These are phyloP conservation scores for Ianthella basta DNA, from an alignment of 37 sponge, comb jelly and placozoan species.

Conservation along the genomic window DNA sequence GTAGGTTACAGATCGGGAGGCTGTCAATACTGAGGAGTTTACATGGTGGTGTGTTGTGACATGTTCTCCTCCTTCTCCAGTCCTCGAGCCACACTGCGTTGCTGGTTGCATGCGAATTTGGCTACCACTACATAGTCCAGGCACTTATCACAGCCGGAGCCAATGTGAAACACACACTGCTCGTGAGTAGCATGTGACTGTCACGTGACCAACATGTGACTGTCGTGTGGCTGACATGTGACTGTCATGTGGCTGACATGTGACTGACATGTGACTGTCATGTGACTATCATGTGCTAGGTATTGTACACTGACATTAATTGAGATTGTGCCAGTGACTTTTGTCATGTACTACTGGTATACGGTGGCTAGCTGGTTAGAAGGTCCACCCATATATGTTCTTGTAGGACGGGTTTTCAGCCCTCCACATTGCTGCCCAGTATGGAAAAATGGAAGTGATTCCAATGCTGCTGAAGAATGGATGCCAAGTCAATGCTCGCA, in stretches of 20 bases:
- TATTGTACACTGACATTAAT: too few relatives aligned
- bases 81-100: slow-evolving; percentile 44
- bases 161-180: slow-evolving; percentile 17
- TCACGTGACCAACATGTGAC: too few relatives aligned
- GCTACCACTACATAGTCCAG: slow-evolving; percentile 31
- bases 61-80: neutral
- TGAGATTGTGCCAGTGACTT: too few relatives aligned
- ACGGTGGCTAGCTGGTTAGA: too few relatives aligned
- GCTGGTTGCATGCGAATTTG: slow-evolving; percentile 45
- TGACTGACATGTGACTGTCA: too few relatives aligned
- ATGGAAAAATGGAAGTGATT: slow-evolving; percentile 34
- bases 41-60: neutral
- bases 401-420: slow-evolving; percentile 47
- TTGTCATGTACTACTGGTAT: too few relatives aligned
- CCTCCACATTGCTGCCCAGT: slow-evolving; percentile 46
- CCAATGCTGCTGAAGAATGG: slow-evolving; percentile 36
- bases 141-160: slow-evolving; percentile 28
- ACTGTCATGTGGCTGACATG: too few relatives aligned
- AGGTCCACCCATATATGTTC: too few relatives aligned
- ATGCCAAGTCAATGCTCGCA: slow-evolving; percentile 27
- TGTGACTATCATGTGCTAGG: too few relatives aligned
- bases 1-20: neutral
- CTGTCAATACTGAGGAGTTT: too few relatives aligned
- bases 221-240: too few relatives aligned
- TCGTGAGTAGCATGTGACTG: neutral